Evolutionary conservation across 2,888 invertebrate genomes (phyloP).

Genomic region (Leptinotarsa tumamoca): DNA sequence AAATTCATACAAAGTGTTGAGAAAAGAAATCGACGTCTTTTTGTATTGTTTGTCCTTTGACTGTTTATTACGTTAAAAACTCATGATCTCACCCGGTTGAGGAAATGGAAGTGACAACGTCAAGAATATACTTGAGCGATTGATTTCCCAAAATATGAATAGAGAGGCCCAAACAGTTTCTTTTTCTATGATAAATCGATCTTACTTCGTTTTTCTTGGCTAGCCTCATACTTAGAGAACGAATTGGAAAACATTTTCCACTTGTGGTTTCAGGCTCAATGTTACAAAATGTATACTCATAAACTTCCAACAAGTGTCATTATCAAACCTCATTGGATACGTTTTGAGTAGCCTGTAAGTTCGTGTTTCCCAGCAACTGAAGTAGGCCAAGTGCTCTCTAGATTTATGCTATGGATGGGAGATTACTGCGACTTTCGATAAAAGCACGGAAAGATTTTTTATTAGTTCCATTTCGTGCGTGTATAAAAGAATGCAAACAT

Average conservation of each 20-base stretch:
- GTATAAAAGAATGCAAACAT: constrained; percentile 10
- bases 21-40: too few relatives aligned
- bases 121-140: too few relatives aligned
- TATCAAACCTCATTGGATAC: neutral
- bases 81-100: too few relatives aligned
- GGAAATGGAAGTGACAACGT: too few relatives aligned
- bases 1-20: too few relatives aligned
- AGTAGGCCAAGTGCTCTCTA: constrained; percentile 7
- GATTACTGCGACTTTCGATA: neutral
- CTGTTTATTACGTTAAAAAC: too few relatives aligned
- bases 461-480: neutral
- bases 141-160: too few relatives aligned
- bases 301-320: neutral
- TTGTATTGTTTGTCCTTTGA: too few relatives aligned
- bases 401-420: neutral
- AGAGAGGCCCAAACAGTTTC: too few relatives aligned
- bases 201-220: too few relatives aligned
- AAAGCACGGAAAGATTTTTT: constrained; percentile 9
- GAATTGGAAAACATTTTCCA: neutral
- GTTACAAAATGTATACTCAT: neutral
- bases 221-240: neutral
- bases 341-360: neutral
- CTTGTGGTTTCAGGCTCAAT: neutral
- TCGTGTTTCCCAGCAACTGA: neutral
- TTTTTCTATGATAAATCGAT: too few relatives aligned